Evolutionary conservation across 2,888 invertebrate species (phyloP), one percentile per base, ranked within the genome.

Genomic region (Acronicta leporina): DNA sequence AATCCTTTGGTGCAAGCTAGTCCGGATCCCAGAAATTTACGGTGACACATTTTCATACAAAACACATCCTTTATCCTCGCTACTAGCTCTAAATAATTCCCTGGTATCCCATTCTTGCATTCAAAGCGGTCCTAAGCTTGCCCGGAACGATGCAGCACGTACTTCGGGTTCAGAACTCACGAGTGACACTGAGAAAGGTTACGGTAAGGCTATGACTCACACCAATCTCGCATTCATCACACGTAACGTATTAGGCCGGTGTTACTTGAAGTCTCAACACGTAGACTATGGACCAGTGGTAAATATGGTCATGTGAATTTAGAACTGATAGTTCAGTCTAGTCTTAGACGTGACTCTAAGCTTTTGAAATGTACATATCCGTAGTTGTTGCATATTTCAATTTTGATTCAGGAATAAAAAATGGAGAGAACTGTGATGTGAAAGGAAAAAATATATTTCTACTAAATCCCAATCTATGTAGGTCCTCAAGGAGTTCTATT

Each of bases 211-310:
- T 44, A 15, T 46, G 54, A 61, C 54, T 61, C 53, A 57, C 43
- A 3, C 5, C 3, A 6, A 44, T 66, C 49, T 62, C 41, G 52
- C 44, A 75, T 62, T 62, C 62, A 20, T 60, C 42, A 51, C 74
- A 73, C 69, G 69, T 73, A 69, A 50, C 44, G 47, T 66, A 73
- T 70, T 73, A 61, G 60, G 38, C 42, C 41, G 53, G 45, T 59
- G 30, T 50, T 27, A 42, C 43, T 58, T 3, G 30, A 38, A 55
- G 45, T 56, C 53, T 45, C 9, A n/a, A 42, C 58, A 67, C 54
- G 61, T 62, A 62, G 35, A 44, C 52, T 16, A 51, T 35, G 46
- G 38, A 35, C 44, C 47, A 44, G 13, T 60, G 56, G 73, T 72
- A 72, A 57, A n/a, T n/a, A n/a, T 57, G 35, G 48, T 15, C 49